These are phyloP conservation scores for Uromys caudimaculatus DNA, from an alignment of 2,797 vertebrate genomes.

Conservation along the genomic window DNA sequence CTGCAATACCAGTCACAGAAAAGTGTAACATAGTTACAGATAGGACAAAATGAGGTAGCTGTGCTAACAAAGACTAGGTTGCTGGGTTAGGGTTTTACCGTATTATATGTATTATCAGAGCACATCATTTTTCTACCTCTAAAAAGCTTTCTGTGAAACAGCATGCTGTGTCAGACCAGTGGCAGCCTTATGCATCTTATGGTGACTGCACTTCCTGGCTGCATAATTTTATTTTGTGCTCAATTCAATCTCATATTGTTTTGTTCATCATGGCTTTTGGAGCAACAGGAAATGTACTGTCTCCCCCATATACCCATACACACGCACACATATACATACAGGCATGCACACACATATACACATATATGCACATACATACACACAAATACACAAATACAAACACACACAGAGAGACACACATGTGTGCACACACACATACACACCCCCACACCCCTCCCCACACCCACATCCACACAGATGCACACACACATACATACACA, in stretches of 20 bases:
- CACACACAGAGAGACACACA: not conserved
- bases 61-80: too few species aligned
- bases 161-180: not conserved
- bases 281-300: not conserved
- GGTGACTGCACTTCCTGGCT: not conserved
- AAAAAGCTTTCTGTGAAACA: not conserved
- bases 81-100: not conserved
- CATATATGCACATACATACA: not conserved
- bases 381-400: not conserved
- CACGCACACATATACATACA: not conserved
- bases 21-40: not conserved
- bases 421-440: not conserved
- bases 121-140: not conserved
- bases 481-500: not conserved
- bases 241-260: too few species aligned
- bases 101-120: not conserved
- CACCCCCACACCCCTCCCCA: not conserved
- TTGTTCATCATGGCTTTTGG: not conserved
- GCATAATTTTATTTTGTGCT: not conserved
- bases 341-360: not conserved
- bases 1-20: not conserved
- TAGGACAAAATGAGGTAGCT: not conserved
- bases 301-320: not conserved
- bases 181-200: not conserved
- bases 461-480: accelerated